Base-by-base conservation (phyloP, 2,888 invertebrate genomes). In the Prosapia bicincta region DNA sequence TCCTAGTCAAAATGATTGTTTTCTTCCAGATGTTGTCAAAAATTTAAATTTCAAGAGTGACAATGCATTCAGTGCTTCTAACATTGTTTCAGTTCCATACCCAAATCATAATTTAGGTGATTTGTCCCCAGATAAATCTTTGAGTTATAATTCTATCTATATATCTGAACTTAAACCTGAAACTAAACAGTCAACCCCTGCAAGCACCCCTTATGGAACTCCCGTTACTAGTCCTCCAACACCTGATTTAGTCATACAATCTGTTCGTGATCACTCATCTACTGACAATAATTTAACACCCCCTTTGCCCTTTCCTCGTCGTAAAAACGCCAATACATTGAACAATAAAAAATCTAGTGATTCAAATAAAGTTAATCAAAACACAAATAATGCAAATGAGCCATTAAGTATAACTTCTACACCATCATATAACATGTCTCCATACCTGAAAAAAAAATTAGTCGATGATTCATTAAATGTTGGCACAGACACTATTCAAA, bases 11-110 rank as follows among this genome's bases (percentile, higher is more conserved):
- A 54, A 54, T 54, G 54, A 54, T 20, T 54, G 20, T 54, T n/a
- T 20, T 20, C 54, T 54, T 54, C 54, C 54, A 20, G 74, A 74
- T 69, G 69, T 74, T 67, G 26, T 74, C 24, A 68, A 28, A 20
- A 28, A 68, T 28, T 74, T 43, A 3, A 43, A n/a, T 54, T 54
- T 54, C 3, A 54, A 54, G 3, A 54, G 54, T 54, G 54, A 20
- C 3, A 20, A 10, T 54, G 3, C 54, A 54, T 20, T 20, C 5
- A 3, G 1, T 54, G 3, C 54, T 54, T 54, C 20, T 20, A 5
- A 54, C 9, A 54, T 20, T 3, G 3, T 54, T 20, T 10, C 9
- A 54, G 20, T 5, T 9, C 20, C 20, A 20, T 54, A n/a, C 20
- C 54, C 54, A 20, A 9, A n/a, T 54, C 20, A 20, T 54, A 54